A percentile compares a stretch with the other conserved stretches of the same genome.
Evolutionary conservation across 92 coral and sea anemone species (phyloP).

Genomic region (Epizoanthus rinbou): DNA sequence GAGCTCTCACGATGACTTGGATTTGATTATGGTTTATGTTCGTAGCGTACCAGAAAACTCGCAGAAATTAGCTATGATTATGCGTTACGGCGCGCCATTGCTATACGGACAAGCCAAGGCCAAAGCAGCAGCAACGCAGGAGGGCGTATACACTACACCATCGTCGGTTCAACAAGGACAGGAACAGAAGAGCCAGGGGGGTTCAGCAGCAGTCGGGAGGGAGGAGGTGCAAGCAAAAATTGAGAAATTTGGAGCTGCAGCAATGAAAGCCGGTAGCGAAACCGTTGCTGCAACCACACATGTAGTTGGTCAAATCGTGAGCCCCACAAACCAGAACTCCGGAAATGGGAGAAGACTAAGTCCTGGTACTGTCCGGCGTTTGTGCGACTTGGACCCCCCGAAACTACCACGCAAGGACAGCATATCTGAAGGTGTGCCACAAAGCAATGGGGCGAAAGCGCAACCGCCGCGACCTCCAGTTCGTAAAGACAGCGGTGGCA

Average conservation of each 20-base stretch:
- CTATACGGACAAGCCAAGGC: constrained; percentile 53
- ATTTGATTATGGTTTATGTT: constrained; percentile 80
- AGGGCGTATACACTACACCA: neutral
- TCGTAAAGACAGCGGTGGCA: constrained; percentile 69
- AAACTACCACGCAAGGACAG: constrained; percentile 60
- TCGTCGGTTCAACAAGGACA: neutral
- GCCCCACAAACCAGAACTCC: constrained; percentile 64
- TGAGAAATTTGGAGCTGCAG: constrained; percentile 58
- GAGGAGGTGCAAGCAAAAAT: constrained; percentile 52
- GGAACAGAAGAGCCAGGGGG: constrained; percentile 6
- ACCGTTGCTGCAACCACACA: constrained; percentile 53
- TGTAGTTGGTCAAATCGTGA: constrained; percentile 61
- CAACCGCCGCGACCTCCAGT: constrained; percentile 66
- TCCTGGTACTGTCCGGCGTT: constrained; percentile 89
- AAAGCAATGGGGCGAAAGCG: constrained; percentile 36
- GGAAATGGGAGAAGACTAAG: constrained; percentile 63
- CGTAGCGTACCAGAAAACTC: constrained; percentile 88
- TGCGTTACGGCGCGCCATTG: constrained; percentile 72
- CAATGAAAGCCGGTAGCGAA: constrained; percentile 56
- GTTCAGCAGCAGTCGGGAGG: constrained; percentile 33
- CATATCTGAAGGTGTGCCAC: constrained; percentile 21
- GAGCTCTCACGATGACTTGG: constrained; percentile 84
- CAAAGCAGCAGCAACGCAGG: neutral
- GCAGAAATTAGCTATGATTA: constrained; percentile 71
- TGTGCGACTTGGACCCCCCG: constrained; percentile 76